A percentile compares a stretch with the other conserved stretches of the same genome.
Evolutionary conservation across 2,888 invertebrate species (phyloP).

Genomic region (Thecocarcelia acutangulata): DNA sequence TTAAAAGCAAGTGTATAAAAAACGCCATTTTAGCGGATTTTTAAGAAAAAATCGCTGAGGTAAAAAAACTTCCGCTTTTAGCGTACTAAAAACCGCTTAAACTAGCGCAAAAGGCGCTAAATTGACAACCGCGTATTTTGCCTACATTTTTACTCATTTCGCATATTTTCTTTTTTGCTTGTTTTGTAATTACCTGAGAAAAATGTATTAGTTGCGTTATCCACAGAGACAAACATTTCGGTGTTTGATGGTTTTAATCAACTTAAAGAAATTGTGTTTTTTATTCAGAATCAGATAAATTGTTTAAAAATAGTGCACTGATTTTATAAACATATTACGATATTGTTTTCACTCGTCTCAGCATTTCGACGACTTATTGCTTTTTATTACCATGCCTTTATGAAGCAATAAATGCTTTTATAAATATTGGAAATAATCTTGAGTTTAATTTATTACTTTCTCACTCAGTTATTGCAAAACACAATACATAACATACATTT

Average conservation of each 20-base stretch:
- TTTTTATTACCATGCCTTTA: background rate
- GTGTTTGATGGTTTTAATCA: constrained; percentile 31
- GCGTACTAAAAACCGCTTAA: too few species aligned
- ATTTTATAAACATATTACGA: constrained; percentile 17
- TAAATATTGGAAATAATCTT: constrained; percentile 1
- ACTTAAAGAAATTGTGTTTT: constrained; percentile 22
- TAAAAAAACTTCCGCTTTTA: too few species aligned
- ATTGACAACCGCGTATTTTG: too few species aligned
- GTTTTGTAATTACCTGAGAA: constrained; percentile 78
- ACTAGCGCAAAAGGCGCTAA: too few species aligned
- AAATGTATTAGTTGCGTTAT: constrained; percentile 78
- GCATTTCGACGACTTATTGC: too few species aligned
- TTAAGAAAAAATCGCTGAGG: too few species aligned
- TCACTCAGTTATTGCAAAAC: background rate
- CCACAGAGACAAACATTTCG: constrained; percentile 80
- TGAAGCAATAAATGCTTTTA: background rate
- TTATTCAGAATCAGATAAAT: constrained; percentile 1
- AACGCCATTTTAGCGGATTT: too few species aligned
- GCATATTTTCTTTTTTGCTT: too few species aligned
- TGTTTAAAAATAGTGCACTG: background rate
- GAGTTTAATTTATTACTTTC: constrained; percentile 18
- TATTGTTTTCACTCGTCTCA: background rate
- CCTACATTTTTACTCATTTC: too few species aligned
- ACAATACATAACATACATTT: too few species aligned
- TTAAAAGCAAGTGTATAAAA: too few species aligned